These are phyloP conservation scores for Pyralis farinalis DNA, from an alignment of 2,888 invertebrate species.

Conservation along the genomic window DNA sequence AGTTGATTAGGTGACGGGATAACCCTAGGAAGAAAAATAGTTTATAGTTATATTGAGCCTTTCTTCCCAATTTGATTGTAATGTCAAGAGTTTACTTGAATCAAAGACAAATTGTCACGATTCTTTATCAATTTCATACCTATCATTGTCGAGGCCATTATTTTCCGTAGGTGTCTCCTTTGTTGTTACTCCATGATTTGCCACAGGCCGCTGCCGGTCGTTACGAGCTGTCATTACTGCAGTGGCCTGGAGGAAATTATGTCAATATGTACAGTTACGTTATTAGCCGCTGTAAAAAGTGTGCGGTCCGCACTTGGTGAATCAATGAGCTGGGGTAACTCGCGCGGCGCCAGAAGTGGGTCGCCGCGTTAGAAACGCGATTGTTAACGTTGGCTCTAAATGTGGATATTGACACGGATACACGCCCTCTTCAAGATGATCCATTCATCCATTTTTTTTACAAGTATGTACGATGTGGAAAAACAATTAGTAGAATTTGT, in stretches of 20 bases:
- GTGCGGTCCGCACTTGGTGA: constrained; percentile 19
- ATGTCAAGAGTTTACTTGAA: too few species aligned
- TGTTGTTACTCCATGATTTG: constrained; percentile 13
- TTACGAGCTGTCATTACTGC: neutral
- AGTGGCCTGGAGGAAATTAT: constrained; percentile 24
- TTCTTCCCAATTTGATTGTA: too few species aligned
- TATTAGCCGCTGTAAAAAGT: constrained; percentile 22
- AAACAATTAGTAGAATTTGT: too few species aligned
- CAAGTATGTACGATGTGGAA: too few species aligned
- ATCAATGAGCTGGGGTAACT: constrained; percentile 12
- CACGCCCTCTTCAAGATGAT: neutral
- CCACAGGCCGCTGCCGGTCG: constrained; percentile 6
- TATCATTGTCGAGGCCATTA: neutral
- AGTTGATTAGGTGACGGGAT: too few species aligned
- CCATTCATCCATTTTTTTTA: too few species aligned
- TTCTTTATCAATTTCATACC: neutral
- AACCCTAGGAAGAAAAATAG: too few species aligned
- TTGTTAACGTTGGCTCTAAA: neutral
- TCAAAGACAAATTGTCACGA: too few species aligned
- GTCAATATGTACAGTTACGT: constrained; percentile 28
- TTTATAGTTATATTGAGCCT: too few species aligned
- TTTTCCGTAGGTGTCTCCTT: neutral
- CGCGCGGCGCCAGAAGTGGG: constrained; percentile 3
- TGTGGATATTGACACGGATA: neutral
- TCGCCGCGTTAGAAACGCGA: neutral